Base-by-base conservation (phyloP, 2,113 vertebrate genomes). In the Porphyrio hochstetteri region DNA sequence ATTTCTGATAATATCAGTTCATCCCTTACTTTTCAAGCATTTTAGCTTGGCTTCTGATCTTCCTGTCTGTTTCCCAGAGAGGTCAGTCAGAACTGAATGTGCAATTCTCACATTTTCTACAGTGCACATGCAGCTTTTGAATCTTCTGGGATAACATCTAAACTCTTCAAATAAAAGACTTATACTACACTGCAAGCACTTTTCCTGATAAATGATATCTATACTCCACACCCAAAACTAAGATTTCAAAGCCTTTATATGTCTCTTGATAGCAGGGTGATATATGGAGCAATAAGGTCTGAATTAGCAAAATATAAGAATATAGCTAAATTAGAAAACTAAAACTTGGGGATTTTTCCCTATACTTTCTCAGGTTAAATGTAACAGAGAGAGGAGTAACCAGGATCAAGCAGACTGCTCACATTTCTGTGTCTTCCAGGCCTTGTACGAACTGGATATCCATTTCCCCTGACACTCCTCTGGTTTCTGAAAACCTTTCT, bases 381-480 rank as follows among this genome's bases (percentile, higher is more conserved):
- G 17, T 61, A 82, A 28, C 11, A 92, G 24, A 91, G 24, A 91
- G 21, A 92, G 27, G 33, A 77, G 16, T 36, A 81, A 77, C 21
- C 23, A 56, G 59, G 35, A 53, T 44, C 25, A 87, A 29, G 16
- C 10, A 75, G 56, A n/a, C 8, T 31, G 19, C 40, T 90, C 15
- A 46, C 6, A 38, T 53, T 78, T 57, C 33, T 88, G 17, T 75
- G 17, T 67, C 24, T 71, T 82, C 13, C 56, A 61, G 52, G 35
- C 64, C 40, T 65, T 56, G 33, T 61, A 38, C 25, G 48, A 56
- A 65, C 12, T 33, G 7, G 7, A 3, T 57, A 19, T 69, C 78
- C 1, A 14, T 74, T 59, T 78, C 3, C 25, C 28, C n/a, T 0
- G 0, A 10, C 16, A 33, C 11, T 75, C 7, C 28, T 60, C 46